Evolutionary conservation across 2,113 vertebrate species (phyloP).

Genomic region (Dolichallabes microphthalmus): DNA sequence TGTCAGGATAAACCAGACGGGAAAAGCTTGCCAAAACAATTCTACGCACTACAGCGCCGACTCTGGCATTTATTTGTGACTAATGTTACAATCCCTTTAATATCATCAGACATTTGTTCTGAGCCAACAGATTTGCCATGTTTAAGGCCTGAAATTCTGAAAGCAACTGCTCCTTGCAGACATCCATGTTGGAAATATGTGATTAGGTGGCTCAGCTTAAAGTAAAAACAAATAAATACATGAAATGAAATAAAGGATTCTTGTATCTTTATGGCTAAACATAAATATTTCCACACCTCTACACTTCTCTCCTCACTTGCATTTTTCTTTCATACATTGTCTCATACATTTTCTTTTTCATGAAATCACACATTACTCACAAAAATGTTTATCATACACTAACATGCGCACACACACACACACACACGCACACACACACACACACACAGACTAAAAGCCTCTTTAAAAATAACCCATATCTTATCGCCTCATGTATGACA

Average conservation of each 20-base stretch:
- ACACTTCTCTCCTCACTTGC: not conserved
- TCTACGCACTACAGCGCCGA: not conserved
- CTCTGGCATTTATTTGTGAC: conserved; percentile 10
- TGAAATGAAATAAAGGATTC: not conserved
- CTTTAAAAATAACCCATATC: conserved; percentile 2
- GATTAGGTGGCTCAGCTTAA: not conserved
- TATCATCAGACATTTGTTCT: conserved; percentile 11
- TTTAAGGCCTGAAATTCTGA: not conserved
- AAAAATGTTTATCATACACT: too few relatives aligned
- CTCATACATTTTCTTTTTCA: not conserved
- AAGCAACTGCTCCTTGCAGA: not conserved
- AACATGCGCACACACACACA: too few relatives aligned
- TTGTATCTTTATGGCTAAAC: not conserved
- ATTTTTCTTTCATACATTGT: too few relatives aligned
- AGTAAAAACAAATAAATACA: not conserved
- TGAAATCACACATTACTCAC: not conserved
- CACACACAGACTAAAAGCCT: not conserved
- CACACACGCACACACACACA: not conserved
- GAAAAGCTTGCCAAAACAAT: conserved; percentile 7
- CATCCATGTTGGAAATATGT: not conserved
- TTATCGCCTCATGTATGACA: not conserved
- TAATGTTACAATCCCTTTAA: conserved; percentile 20
- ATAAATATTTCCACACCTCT: not conserved
- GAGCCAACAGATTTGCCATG: conserved; percentile 1
- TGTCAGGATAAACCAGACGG: conserved; percentile 13